Base-by-base conservation (phyloP, 2,113 vertebrate species). In the Puma concolor region DNA sequence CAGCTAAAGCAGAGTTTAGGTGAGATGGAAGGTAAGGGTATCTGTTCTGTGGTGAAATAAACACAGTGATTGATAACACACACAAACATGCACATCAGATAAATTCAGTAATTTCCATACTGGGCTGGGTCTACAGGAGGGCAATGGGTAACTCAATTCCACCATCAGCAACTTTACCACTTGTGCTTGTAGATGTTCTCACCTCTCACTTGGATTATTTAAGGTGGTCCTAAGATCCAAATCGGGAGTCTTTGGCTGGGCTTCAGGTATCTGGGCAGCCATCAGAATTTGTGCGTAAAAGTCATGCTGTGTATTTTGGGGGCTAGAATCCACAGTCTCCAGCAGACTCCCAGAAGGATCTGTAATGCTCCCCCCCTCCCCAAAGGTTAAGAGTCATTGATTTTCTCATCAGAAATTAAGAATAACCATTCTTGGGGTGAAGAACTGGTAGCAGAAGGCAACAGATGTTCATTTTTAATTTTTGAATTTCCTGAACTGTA, bases 371-470 rank as follows among this genome's bases (percentile, higher is more conserved):
- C 27, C 27, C 25, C 23, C 8, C 2, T 3, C 60, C 8, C 36
- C 21, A 77, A 79, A 94, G 38, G 31, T 94, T 94, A 92, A 94
- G 25, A 80, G n/a, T 67, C 81, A 93, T 82, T 97, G 94, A 96
- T 96, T 97, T 97, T 95, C 95, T 96, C 86, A 84, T 50, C 80
- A 97, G 83, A 94, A 96, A 92, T 95, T 76, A 93, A 94, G 33
- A 86, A 94, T 29, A 84, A 81, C 14, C 63, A 72, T 92, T 31
- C 86, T 76, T 76, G 27, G 80, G 48, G 67, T 90, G 87, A 91
- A 74, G 29, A n/a, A 50, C 48, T 64, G 90, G 57, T 57, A 36
- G 50, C 38, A 48, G 33, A 31, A 94, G 31, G 33, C 29, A 9
- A 12, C 4, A 94, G 38, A 91, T 85, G 67, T 97, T 96, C 36